These are phyloP conservation scores for Lissocephala sabroskyi DNA, from an alignment of 2,888 invertebrate species.

Conservation along the genomic window DNA sequence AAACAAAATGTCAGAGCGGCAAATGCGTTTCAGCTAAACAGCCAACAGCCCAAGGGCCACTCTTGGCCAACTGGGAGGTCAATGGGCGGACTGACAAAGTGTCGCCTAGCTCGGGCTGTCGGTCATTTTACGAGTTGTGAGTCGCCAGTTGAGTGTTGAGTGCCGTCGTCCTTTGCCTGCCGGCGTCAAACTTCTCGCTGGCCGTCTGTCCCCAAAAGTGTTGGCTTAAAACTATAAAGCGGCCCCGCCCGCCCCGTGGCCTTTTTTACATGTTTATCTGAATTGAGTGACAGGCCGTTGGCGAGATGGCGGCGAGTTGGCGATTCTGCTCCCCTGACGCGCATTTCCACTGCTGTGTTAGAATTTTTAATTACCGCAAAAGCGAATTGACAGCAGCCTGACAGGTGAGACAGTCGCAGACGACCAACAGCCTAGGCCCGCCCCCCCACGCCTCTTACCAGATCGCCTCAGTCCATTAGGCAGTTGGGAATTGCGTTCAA, in stretches of 20 bases:
- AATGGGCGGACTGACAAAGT: slow-evolving; percentile 23
- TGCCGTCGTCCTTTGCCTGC: too few species aligned
- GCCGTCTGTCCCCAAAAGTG: too few species aligned
- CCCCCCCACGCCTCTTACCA: too few species aligned
- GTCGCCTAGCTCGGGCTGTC: slow-evolving; percentile 23
- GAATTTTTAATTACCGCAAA: slow-evolving; percentile 45
- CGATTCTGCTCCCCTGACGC: slow-evolving; percentile 4
- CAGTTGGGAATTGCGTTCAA: background rate
- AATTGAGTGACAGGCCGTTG: too few species aligned
- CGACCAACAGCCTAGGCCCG: too few species aligned
- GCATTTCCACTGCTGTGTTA: slow-evolving; percentile 14
- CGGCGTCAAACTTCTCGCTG: slow-evolving; percentile 56
- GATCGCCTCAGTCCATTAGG: too few species aligned
- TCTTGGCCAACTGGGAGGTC: slow-evolving; percentile 40
- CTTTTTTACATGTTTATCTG: too few species aligned
- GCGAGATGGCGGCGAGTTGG: background rate
- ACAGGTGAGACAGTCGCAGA: slow-evolving; percentile 25
- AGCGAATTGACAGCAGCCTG: slow-evolving; percentile 47
- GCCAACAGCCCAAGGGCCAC: too few species aligned
- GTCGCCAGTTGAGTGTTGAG: too few species aligned
- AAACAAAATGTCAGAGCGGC: background rate
- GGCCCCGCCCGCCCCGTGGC: too few species aligned
- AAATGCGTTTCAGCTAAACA: slow-evolving; percentile 17
- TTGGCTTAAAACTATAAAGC: too few species aligned
- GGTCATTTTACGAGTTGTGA: slow-evolving; percentile 46